Conservation (phyloP, 2,113 vertebrate genomes). For the Cebus imitator region DNA sequence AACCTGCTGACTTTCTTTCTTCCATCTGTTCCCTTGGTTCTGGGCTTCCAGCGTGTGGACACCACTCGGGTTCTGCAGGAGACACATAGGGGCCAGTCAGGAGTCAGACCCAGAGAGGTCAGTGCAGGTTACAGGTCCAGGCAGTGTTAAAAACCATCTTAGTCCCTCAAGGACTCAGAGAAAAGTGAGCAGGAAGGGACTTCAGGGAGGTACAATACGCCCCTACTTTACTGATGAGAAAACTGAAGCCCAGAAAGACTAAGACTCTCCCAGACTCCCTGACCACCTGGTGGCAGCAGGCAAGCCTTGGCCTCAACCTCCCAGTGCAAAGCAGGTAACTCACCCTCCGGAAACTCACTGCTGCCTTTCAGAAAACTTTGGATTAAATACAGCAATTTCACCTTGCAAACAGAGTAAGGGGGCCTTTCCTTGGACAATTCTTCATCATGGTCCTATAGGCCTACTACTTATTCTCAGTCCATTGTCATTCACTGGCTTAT, state of each 20-base stretch:
- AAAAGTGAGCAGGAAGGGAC: neutral
- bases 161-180: no score
- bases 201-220: neutral
- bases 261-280: no score
- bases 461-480: no score
- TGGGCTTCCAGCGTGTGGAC: slow-evolving; percentile 81
- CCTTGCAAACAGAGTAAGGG: fast-evolving
- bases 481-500: no score
- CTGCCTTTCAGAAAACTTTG: fast-evolving
- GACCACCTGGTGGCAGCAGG: no score
- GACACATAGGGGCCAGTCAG: neutral
- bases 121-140: no score
- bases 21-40: slow-evolving; percentile 80
- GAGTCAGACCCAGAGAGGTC: neutral
- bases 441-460: fast-evolving
- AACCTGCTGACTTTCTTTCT: slow-evolving; percentile 50
- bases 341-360: neutral
- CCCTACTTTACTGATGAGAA: neutral
- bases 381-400: neutral
- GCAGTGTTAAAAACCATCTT: fast-evolving
- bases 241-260: neutral
- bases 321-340: fast-evolving
- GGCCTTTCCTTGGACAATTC: fast-evolving
- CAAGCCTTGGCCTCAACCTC: no score
- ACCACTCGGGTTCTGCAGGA: slow-evolving; percentile 84